phyloP scores from a whole-genome alignment of 2,797 vertebrate species.

The Melanotaenia parkinsoni region DNA sequence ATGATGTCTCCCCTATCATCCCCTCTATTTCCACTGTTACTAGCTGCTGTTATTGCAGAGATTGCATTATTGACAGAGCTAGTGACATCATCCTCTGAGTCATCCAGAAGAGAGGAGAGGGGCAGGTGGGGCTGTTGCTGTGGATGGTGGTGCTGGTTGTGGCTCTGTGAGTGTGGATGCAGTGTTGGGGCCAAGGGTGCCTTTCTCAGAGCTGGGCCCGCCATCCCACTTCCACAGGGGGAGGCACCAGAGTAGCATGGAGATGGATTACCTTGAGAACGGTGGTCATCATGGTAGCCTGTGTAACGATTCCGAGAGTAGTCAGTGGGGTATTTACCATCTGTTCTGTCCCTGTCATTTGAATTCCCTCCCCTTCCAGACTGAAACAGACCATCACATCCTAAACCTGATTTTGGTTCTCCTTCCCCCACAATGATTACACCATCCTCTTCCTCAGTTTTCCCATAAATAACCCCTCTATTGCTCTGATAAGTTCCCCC shows the following conservation, averaged over 20 bases:
- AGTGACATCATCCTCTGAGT: conserved; percentile 88
- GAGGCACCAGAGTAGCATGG: conserved; percentile 86
- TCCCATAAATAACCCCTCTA: conserved; percentile 83
- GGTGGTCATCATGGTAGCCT: conserved; percentile 88
- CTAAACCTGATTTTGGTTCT: conserved; percentile 81
- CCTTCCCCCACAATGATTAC: conserved; percentile 83
- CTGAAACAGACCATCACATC: conserved; percentile 84
- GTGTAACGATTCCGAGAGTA: conserved; percentile 88
- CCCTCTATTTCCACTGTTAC: conserved; percentile 81
- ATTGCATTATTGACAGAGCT: conserved; percentile 88
- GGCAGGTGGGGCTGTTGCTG: conserved; percentile 86
- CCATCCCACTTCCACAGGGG: conserved; percentile 87
- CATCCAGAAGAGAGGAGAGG: conserved; percentile 87
- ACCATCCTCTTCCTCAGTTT: conserved; percentile 84
- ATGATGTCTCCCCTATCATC: conserved; percentile 88
- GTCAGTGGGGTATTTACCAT: conserved; percentile 85
- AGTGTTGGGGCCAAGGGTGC: conserved; percentile 87
- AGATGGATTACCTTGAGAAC: conserved; percentile 87
- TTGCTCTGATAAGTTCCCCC: conserved; percentile 82
- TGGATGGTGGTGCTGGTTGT: conserved; percentile 83
- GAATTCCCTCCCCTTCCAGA: conserved; percentile 82
- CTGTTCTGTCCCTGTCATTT: conserved; percentile 83
- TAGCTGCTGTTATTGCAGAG: conserved; percentile 86
- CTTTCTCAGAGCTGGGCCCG: conserved; percentile 86
- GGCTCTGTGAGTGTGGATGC: conserved; percentile 87